Evolutionary conservation across 1,140 invertebrate species (phyloP).

Genomic region (Drosophila takahashii): DNA sequence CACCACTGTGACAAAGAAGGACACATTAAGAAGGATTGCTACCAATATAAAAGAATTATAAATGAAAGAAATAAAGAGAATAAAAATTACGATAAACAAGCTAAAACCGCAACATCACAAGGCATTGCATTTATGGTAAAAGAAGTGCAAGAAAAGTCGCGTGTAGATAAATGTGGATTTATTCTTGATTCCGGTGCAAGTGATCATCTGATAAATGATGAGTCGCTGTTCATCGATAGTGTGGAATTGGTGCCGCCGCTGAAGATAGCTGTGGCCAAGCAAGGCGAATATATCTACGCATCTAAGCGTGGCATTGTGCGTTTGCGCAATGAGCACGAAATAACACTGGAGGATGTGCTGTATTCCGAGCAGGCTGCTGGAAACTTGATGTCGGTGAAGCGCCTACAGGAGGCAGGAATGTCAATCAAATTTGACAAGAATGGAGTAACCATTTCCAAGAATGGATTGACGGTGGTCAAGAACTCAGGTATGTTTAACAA

Average conservation of each 20-base stretch:
- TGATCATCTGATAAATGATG: conserved; percentile 44
- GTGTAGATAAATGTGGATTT: conserved; percentile 8
- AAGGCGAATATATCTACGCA: no score
- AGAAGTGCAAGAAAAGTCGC: background rate
- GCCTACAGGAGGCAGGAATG: conserved; percentile 24
- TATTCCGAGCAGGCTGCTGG: conserved; percentile 18
- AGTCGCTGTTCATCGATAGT: conserved; percentile 17
- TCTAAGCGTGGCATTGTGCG: conserved; percentile 20
- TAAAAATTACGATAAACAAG: conserved; percentile 2
- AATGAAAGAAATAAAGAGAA: no score
- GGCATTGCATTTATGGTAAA: conserved; percentile 26
- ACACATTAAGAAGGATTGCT: no score
- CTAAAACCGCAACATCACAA: conserved; percentile 13
- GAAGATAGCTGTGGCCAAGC: no score
- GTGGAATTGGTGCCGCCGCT: conserved; percentile 3
- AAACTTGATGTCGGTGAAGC: conserved; percentile 28
- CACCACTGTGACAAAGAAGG: no score
- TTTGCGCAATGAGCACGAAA: conserved; percentile 15
- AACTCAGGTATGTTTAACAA: conserved; percentile 20
- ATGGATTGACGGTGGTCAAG: conserved; percentile 8
- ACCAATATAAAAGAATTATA: background rate
- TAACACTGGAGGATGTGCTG: conserved; percentile 19
- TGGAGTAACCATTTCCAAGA: background rate
- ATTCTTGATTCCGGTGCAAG: conserved; percentile 31
- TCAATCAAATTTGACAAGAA: background rate